A percentile compares a stretch with the other conserved stretches of the same genome.
phyloP scores from a whole-genome alignment of 1,140 invertebrate species.

The Drosophila pruinosa region DNA sequence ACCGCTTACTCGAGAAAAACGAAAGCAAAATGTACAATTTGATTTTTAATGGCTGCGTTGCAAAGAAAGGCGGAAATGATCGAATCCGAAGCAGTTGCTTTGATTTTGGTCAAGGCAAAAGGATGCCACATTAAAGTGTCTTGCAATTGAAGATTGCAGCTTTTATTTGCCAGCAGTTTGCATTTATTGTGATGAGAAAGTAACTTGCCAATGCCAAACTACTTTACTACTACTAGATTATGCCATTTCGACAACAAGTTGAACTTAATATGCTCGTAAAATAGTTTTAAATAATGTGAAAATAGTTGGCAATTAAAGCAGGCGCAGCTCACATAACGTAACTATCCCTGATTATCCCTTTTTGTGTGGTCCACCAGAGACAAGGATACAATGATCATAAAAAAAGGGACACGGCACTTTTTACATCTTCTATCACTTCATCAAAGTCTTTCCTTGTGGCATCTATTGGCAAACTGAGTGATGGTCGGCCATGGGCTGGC shows the following conservation, averaged over 20 bases:
- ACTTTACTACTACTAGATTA: neutral
- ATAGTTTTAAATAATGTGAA: constrained; percentile 6
- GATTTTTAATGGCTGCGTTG: constrained; percentile 16
- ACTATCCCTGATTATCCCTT: neutral
- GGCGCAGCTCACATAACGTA: neutral
- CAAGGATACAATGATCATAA: neutral
- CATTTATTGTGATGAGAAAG: no score
- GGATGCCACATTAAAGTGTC: neutral
- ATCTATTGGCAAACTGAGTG: neutral
- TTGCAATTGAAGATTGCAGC: neutral
- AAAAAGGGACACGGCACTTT: neutral
- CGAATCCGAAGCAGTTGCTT: no score
- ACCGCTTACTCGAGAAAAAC: neutral
- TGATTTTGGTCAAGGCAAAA: no score
- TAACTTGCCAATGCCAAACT: no score
- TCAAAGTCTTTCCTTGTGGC: neutral
- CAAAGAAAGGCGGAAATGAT: neutral
- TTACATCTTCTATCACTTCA: neutral
- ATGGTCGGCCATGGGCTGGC: constrained; percentile 43
- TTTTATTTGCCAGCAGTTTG: constrained; percentile 57
- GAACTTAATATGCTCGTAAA: neutral
- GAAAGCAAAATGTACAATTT: constrained; percentile 30
- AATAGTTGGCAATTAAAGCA: constrained; percentile 3
- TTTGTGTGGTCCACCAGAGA: neutral
- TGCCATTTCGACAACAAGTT: neutral